These are phyloP conservation scores for Euleptes europaea DNA, from an alignment of 2,113 vertebrate species.

Conservation along the genomic window DNA sequence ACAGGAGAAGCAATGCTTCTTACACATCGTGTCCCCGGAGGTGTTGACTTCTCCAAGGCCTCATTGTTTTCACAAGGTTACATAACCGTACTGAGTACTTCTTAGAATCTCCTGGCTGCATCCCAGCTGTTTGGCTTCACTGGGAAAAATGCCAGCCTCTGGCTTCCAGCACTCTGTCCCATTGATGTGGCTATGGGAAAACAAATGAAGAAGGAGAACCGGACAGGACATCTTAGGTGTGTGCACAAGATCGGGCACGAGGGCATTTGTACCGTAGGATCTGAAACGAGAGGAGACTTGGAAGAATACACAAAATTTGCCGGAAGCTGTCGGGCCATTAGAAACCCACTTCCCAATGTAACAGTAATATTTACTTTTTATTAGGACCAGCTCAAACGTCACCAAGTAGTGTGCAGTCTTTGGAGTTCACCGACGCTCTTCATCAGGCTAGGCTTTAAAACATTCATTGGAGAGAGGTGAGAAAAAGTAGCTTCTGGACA, in stretches of 20 bases:
- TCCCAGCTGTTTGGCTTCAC: background rate
- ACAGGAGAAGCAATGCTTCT: background rate
- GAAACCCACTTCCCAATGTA: background rate
- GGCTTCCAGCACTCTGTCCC: background rate
- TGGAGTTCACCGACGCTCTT: background rate
- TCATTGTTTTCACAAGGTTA: background rate
- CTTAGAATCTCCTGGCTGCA: background rate
- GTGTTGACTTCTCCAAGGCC: background rate
- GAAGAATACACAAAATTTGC: no score
- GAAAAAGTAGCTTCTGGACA: background rate
- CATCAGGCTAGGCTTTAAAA: background rate
- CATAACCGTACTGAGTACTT: background rate
- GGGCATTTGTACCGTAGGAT: background rate
- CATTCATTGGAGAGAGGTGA: background rate
- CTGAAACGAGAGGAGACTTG: background rate
- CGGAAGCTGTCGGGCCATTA: no score
- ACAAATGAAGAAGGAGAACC: no score
- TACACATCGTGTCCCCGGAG: background rate
- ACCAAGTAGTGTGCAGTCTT: background rate
- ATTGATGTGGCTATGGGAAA: background rate
- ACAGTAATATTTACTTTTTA: background rate
- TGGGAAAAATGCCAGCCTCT: background rate
- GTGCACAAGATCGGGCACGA: background rate
- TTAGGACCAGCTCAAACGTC: background rate
- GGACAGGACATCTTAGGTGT: background rate